Conservation (phyloP, 2,797 vertebrate species). For the Epinephelus malabaricus region DNA sequence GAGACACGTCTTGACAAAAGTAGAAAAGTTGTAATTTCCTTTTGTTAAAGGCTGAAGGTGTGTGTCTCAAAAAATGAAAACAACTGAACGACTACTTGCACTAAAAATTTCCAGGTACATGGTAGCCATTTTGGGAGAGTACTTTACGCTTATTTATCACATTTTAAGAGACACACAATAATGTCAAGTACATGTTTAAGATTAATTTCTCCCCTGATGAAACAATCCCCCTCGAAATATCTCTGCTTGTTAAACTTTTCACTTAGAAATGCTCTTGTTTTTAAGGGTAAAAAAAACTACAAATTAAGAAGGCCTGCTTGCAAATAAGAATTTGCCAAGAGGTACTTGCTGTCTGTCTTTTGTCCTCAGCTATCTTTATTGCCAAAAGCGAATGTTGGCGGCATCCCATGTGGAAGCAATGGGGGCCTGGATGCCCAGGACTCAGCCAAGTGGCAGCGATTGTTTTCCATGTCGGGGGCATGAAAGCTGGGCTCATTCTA, state of each 20-base stretch:
- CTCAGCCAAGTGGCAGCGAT: conserved; percentile 88
- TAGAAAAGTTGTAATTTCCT: not conserved
- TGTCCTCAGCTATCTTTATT: conserved; percentile 87
- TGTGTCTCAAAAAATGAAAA: not conserved
- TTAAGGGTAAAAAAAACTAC: conserved; percentile 37
- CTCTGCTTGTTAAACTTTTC: conserved; percentile 52
- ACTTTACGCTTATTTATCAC: not conserved
- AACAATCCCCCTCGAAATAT: conserved; percentile 10
- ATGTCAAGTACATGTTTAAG: not conserved
- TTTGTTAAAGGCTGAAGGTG: not conserved
- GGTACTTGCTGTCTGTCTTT: conserved; percentile 81
- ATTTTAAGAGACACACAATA: not conserved
- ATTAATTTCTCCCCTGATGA: conserved; percentile 1
- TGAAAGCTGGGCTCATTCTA: conserved; percentile 88
- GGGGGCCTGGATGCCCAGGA: conserved; percentile 84
- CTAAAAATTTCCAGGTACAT: not conserved
- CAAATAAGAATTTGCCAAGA: conserved; percentile 77
- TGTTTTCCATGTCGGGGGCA: conserved; percentile 88
- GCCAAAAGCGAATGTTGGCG: conserved; percentile 88
- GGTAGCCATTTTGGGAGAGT: not conserved
- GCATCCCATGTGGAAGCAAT: conserved; percentile 84
- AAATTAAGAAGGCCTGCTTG: conserved; percentile 66
- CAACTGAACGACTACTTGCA: not conserved
- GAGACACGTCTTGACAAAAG: not conserved
- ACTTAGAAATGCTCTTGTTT: conserved; percentile 20